These are phyloP conservation scores for Himalopsyche tibetana DNA, from an alignment of 2,888 invertebrate species.

Conservation along the genomic window DNA sequence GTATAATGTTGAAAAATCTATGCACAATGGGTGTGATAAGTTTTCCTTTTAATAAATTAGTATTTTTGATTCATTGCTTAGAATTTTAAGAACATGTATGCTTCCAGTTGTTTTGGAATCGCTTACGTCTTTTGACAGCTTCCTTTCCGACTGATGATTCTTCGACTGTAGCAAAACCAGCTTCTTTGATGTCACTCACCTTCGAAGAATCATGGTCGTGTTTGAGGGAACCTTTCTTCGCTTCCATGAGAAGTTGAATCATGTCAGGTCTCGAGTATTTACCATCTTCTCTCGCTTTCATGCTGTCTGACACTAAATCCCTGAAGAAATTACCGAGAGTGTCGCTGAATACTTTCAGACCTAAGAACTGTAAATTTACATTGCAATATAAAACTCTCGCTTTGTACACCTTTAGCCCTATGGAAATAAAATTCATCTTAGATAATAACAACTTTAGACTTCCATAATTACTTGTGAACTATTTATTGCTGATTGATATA, in stretches of 20 bases:
- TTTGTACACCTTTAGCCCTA: accelerated
- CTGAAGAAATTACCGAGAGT: constrained; percentile 1
- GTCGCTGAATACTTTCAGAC: neutral
- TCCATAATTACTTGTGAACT: neutral
- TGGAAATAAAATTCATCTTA: neutral
- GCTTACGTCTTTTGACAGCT: constrained; percentile 62
- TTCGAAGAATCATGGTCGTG: constrained; percentile 66
- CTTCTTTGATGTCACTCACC: constrained; percentile 68
- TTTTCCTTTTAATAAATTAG: no score
- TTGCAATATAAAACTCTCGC: neutral
- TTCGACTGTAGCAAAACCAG: constrained; percentile 72
- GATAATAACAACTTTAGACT: neutral
- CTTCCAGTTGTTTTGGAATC: neutral
- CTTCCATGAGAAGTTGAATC: constrained; percentile 77
- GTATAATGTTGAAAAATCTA: neutral
- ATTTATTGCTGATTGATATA: neutral
- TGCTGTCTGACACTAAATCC: constrained; percentile 51
- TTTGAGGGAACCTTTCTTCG: constrained; percentile 70
- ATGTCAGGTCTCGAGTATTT: constrained; percentile 74
- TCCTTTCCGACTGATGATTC: constrained; percentile 71
- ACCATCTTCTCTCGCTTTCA: constrained; percentile 52
- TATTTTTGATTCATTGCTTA: no score
- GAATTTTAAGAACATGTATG: neutral
- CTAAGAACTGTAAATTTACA: neutral
- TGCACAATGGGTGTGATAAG: no score